Percentiles rank a stretch among this genome's conserved stretches.
Evolutionary conservation across 2,797 vertebrate genomes (phyloP).

Genomic region (Hemitrygon akajei): DNA sequence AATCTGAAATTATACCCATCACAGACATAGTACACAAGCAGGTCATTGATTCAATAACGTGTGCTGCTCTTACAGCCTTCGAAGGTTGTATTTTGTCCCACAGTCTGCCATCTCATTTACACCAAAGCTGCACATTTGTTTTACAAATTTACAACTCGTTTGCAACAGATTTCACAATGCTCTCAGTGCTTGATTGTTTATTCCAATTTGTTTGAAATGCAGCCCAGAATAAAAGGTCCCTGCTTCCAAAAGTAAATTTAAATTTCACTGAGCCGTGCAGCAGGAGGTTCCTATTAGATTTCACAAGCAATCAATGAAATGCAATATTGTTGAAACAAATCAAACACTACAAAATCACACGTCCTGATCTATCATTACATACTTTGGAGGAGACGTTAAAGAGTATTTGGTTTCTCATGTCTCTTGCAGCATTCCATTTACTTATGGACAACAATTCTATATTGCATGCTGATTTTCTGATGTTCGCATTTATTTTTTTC

Average conservation of each 20-base stretch:
- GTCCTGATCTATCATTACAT: background rate
- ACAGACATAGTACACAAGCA: background rate
- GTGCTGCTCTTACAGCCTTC: background rate
- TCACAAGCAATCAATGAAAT: background rate
- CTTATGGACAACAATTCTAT: background rate
- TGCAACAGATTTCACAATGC: conserved; percentile 1
- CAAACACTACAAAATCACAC: background rate
- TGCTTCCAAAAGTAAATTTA: background rate
- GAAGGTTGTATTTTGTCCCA: background rate
- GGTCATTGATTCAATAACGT: background rate
- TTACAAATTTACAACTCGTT: background rate
- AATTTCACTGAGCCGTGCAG: background rate
- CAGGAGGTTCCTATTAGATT: background rate
- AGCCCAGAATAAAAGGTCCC: background rate
- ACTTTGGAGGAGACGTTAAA: conserved; percentile 5
- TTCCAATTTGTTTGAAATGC: background rate
- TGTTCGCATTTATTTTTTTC: background rate
- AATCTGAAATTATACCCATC: background rate
- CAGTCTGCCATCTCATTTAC: background rate
- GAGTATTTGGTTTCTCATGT: background rate
- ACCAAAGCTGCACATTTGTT: background rate
- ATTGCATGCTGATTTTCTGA: background rate
- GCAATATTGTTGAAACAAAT: background rate
- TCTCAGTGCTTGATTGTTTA: background rate
- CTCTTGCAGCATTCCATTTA: background rate